phyloP scores from a whole-genome alignment of 1,140 invertebrate genomes.

The Colletes latitarsis region DNA sequence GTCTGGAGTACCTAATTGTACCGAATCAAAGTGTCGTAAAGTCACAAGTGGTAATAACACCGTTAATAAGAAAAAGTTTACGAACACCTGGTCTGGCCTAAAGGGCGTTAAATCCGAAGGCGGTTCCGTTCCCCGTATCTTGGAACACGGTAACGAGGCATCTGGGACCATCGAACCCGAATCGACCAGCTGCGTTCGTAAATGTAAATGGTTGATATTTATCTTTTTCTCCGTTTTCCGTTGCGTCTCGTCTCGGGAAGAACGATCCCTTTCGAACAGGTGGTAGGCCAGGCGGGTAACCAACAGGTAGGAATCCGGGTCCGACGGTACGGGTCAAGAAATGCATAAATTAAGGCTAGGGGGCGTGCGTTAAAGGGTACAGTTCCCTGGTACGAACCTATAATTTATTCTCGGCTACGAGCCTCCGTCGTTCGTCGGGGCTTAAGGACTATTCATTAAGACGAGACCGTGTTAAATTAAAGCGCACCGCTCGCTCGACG shows the following conservation, averaged over 20 bases:
- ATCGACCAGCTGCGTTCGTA: constrained; percentile 24
- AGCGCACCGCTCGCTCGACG: constrained; percentile 34
- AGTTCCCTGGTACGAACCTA: constrained; percentile 26
- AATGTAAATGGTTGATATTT: constrained; percentile 28
- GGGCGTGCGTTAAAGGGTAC: constrained; percentile 52
- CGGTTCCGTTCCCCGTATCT: constrained; percentile 15
- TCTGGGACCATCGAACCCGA: constrained; percentile 1
- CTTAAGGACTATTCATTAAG: constrained; percentile 58
- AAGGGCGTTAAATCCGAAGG: constrained; percentile 52
- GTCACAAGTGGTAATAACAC: no score
- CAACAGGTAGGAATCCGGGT: constrained; percentile 65
- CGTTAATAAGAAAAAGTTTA: no score
- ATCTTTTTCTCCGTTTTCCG: constrained; percentile 11
- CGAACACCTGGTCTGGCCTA: neutral
- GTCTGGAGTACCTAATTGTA: no score
- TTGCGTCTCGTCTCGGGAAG: neutral
- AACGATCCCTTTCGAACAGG: constrained; percentile 60
- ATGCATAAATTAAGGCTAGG: constrained; percentile 64
- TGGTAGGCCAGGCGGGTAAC: constrained; percentile 47
- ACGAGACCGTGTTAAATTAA: constrained; percentile 31
- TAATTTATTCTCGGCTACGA: constrained; percentile 59
- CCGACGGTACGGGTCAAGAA: constrained; percentile 60
- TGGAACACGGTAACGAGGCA: constrained; percentile 30
- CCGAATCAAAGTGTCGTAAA: no score
- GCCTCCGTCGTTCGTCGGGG: constrained; percentile 36